Percentiles rank a stretch among this genome's conserved stretches.
phyloP scores from a whole-genome alignment of 2,797 vertebrate species.

The Morus bassanus region DNA sequence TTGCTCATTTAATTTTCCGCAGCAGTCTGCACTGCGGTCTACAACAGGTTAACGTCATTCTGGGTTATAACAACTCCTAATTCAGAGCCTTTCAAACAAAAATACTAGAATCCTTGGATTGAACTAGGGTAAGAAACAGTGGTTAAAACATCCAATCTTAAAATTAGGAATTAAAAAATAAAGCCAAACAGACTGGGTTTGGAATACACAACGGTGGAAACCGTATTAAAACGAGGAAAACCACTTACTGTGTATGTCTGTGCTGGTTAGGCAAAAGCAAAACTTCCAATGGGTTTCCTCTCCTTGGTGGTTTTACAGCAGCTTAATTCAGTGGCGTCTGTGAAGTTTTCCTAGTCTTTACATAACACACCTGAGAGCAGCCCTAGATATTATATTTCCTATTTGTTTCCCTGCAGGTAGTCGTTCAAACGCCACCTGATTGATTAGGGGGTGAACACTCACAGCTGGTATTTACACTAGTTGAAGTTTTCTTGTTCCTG shows the following conservation, averaged over 20 bases:
- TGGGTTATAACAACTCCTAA: background rate
- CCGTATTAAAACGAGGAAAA: background rate
- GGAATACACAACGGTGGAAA: background rate
- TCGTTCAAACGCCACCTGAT: fast-evolving
- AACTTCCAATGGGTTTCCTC: background rate
- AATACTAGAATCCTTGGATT: background rate
- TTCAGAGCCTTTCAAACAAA: background rate
- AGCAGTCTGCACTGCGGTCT: no score
- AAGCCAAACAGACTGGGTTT: background rate
- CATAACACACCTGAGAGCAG: fast-evolving
- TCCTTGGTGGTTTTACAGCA: background rate
- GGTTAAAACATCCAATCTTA: background rate
- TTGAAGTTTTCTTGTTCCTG: background rate
- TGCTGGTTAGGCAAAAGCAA: background rate
- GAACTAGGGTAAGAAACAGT: background rate
- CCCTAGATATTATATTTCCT: fast-evolving
- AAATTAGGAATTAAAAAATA: background rate
- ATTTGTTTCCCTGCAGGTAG: background rate
- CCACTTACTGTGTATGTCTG: background rate
- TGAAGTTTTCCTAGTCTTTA: background rate
- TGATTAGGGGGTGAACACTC: fast-evolving
- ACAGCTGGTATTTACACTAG: no score
- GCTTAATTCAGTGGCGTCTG: background rate
- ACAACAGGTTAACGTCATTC: background rate
- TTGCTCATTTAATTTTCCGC: background rate